These are phyloP conservation scores for Drosophila pseudotakahashii DNA, from an alignment of 2,888 invertebrate genomes.

Conservation along the genomic window DNA sequence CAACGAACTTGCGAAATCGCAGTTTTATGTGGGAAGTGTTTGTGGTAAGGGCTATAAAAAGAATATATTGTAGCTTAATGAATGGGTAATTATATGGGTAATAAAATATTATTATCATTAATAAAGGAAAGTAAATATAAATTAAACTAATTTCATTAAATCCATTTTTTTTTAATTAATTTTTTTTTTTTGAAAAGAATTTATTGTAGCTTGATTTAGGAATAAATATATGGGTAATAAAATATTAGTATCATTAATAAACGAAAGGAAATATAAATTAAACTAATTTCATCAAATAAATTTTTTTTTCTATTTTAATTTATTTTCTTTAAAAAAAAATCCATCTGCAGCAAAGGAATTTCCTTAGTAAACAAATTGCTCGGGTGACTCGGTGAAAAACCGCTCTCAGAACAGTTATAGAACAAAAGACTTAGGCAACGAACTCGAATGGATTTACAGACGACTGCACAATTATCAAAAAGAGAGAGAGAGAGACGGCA, in stretches of 20 bases:
- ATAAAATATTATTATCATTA: no score
- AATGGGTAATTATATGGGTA: no score
- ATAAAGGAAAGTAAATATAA: no score
- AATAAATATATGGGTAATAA: no score
- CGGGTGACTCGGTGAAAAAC: slow-evolving; percentile 8
- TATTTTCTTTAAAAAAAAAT: not conserved
- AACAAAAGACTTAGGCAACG: slow-evolving; percentile 52
- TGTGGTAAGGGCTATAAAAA: slow-evolving; percentile 1
- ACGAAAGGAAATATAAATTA: no score
- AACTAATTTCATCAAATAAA: no score
- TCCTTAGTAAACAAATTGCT: not conserved
- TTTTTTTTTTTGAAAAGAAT: not conserved
- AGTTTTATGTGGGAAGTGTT: slow-evolving; percentile 15
- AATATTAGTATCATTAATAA: no score
- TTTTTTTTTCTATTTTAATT: not conserved
- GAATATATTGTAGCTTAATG: not conserved
- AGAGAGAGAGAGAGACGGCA: slow-evolving; percentile 41
- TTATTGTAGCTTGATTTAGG: not conserved
- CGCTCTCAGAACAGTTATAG: slow-evolving; percentile 61
- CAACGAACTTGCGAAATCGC: slow-evolving; percentile 16
- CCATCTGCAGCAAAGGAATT: not conserved
- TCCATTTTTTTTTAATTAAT: not conserved
- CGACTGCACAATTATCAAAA: slow-evolving; percentile 61
- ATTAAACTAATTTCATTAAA: no score
- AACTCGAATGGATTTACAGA: slow-evolving; percentile 68